These are phyloP conservation scores for Mayetiola destructor DNA, from an alignment of 2,888 invertebrate genomes.

Conservation along the genomic window DNA sequence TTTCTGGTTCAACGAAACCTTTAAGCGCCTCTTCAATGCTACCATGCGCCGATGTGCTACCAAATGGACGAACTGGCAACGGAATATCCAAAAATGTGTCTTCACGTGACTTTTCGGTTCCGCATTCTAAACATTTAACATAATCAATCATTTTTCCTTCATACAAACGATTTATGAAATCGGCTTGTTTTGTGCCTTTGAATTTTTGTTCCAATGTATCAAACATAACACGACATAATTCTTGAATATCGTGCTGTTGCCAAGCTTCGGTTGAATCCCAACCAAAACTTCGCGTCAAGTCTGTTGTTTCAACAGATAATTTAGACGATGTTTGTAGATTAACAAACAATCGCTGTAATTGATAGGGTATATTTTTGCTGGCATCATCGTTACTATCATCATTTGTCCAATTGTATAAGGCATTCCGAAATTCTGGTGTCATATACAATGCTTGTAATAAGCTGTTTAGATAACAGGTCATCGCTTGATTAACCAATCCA, in stretches of 20 bases:
- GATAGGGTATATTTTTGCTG: conserved; percentile 65
- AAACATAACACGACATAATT: conserved; percentile 79
- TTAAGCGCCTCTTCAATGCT: conserved; percentile 70
- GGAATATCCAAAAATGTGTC: conserved; percentile 79
- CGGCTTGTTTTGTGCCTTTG: conserved; percentile 64
- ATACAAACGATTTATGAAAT: conserved; percentile 68
- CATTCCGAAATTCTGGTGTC: conserved; percentile 86
- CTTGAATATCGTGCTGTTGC: conserved; percentile 88
- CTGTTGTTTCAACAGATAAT: conserved; percentile 70
- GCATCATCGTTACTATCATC: conserved; percentile 56
- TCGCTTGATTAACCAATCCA: conserved; percentile 76
- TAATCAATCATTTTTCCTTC: conserved; percentile 69
- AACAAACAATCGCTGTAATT: conserved; percentile 71
- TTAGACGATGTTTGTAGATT: conserved; percentile 70
- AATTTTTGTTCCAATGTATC: conserved; percentile 76
- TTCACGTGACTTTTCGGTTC: conserved; percentile 63
- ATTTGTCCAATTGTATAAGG: conserved; percentile 70
- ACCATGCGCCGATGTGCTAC: conserved; percentile 57
- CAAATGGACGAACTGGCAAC: conserved; percentile 69
- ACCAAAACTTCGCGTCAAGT: conserved; percentile 74
- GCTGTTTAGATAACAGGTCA: conserved; percentile 86
- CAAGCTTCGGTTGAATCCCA: conserved; percentile 83
- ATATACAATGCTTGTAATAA: conserved; percentile 75
- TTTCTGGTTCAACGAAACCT: conserved; percentile 74
- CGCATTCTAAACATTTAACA: conserved; percentile 75